Conservation (phyloP, 2,888 invertebrate genomes). For the Agrochola circellaris region DNA sequence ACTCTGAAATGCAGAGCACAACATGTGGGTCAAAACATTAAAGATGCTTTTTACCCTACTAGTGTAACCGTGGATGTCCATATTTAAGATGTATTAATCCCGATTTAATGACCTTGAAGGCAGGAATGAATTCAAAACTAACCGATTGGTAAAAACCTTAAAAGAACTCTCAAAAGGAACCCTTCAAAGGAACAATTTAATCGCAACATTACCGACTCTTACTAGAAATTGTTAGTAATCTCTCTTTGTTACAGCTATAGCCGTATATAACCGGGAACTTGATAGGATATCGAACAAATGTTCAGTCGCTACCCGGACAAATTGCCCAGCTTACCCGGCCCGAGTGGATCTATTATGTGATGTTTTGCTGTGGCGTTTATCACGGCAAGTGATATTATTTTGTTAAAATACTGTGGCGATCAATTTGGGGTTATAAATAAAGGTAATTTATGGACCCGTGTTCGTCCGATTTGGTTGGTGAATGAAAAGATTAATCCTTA, state of each 20-base stretch:
- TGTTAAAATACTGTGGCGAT: conserved; percentile 33
- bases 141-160: conserved; percentile 23
- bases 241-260: conserved; percentile 66
- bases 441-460: neutral
- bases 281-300: conserved; percentile 71
- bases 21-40: neutral
- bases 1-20: neutral
- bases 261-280: conserved; percentile 63
- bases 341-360: conserved; percentile 69
- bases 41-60: neutral
- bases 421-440: conserved; percentile 15
- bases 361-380: conserved; percentile 62
- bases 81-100: neutral
- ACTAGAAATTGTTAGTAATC: conserved; percentile 68
- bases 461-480: neutral
- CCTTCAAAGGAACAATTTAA: conserved; percentile 55
- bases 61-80: neutral
- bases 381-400: conserved; percentile 52
- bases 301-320: conserved; percentile 66
- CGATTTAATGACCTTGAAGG: neutral
- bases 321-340: conserved; percentile 66
- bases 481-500: neutral
- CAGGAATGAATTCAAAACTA: conserved; percentile 37
- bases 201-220: conserved; percentile 53
- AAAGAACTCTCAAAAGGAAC: conserved; percentile 9